Evolutionary conservation across 2,113 vertebrate genomes (phyloP), one percentile per base, ranked within the genome.

Genomic region (Plecturocebus donacophilus): DNA sequence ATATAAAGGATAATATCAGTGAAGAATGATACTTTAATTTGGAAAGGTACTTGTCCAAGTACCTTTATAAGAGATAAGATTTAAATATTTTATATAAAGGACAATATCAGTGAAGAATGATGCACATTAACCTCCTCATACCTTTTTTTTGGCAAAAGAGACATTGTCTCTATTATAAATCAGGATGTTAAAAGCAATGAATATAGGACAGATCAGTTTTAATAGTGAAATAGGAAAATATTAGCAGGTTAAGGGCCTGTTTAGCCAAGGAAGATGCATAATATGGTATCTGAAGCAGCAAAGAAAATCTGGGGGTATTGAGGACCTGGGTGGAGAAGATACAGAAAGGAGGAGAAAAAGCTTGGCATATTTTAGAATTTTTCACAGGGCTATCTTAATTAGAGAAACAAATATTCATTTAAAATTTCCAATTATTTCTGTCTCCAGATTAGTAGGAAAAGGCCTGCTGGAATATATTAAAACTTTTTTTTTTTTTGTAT

Each of bases 371-470:
- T 88, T 93, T 4, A 45, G 23, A 40, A 77, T 54, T 90, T 84
- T 94, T 90, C 56, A 32, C 40, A 76, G 23, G 16, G 25, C 5
- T 75, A 32, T 49, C 12, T 2, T 81, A 84, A 96, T 52, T 75
- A 21, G 35, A 96, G 17, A 40, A 81, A 64, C 20, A 94, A 87
- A 56, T 32, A 85, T 66, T 96, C 5, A 66, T 66, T 90, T 83
- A 76, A 84, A 90, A 76, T 58, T 52, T 87, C 30, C 30, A 64
- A 13, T 77, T 86, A 94, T 84, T 84, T 45, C 66, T 83, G 38
- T 9, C 3, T 86, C 92, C n/a, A 90, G 54, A 85, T 87, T 73
- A 87, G 27, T 61, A 80, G 85, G 32, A 94, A 95, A 90, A 75
- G 54, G 2, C 61, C 81, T 52, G 1, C 16, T 61, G 32, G 42